phyloP scores from a whole-genome alignment of 2,888 invertebrate genomes.

The Scrobipalpa atriplicella region DNA sequence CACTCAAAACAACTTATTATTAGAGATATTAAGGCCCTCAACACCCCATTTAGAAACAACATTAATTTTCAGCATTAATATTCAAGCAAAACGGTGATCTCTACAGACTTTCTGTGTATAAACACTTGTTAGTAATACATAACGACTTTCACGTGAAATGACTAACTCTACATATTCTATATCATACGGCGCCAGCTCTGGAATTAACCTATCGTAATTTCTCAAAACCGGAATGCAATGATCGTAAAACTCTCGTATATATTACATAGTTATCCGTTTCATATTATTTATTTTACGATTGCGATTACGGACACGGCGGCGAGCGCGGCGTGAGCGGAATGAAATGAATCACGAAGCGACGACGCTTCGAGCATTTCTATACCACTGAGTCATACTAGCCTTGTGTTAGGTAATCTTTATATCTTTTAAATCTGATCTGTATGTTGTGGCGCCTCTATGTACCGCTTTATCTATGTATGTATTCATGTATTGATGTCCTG shows the following conservation, averaged over 20 bases:
- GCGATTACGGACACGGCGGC: constrained; percentile 30
- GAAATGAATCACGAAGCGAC: constrained; percentile 39
- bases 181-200: neutral
- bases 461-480: neutral
- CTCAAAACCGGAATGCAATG: neutral
- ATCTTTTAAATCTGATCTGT: constrained; percentile 16
- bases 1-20: too few relatives aligned
- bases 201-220: neutral
- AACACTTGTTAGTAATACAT: too few relatives aligned
- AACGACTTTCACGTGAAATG: too few relatives aligned
- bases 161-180: neutral
- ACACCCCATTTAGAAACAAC: too few relatives aligned
- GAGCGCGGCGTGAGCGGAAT: constrained; percentile 36
- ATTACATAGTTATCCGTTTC: constrained; percentile 29
- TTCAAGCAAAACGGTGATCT: too few relatives aligned
- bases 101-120: too few relatives aligned
- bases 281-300: constrained; percentile 34
- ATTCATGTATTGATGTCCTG: neutral
- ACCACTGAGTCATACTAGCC: constrained; percentile 38
- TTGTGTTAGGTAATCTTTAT: constrained; percentile 30
- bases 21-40: too few relatives aligned
- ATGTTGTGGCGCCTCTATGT: constrained; percentile 2
- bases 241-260: constrained; percentile 13
- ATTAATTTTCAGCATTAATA: too few relatives aligned
- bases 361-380: constrained; percentile 33